Evolutionary conservation across 2,888 invertebrate species (phyloP).

Genomic region (Ichneumoninae sp.): DNA sequence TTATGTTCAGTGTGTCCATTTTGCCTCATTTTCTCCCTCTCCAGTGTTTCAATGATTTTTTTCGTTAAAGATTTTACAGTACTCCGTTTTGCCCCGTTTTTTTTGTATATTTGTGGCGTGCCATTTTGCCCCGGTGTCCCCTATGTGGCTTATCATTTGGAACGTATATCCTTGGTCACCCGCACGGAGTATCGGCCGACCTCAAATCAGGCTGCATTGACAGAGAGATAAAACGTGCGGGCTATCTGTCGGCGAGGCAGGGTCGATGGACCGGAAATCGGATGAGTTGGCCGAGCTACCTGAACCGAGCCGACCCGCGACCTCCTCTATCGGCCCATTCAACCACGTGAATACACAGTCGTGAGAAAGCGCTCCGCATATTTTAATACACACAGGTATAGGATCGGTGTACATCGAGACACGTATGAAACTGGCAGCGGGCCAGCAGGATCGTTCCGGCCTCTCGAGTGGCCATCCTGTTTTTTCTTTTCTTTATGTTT

Average conservation of each 20-base stretch:
- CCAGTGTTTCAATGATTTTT: too few species aligned
- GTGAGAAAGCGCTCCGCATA: constrained; percentile 6
- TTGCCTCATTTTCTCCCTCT: too few species aligned
- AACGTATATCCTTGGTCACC: not conserved
- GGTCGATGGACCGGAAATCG: constrained; percentile 33
- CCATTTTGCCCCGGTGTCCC: too few species aligned
- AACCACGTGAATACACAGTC: not conserved
- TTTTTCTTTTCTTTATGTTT: constrained; percentile 23
- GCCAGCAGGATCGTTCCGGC: constrained; percentile 23
- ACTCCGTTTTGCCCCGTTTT: too few species aligned
- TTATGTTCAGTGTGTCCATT: too few species aligned
- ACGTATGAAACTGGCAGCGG: not conserved
- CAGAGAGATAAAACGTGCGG: not conserved
- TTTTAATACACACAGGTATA: constrained; percentile 7
- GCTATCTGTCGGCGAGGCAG: not conserved
- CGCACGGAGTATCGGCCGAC: not conserved
- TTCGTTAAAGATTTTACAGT: too few species aligned
- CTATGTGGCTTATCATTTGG: not conserved
- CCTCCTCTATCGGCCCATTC: constrained; percentile 17
- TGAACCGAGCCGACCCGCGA: constrained; percentile 33
- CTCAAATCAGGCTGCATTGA: not conserved
- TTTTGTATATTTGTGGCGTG: too few species aligned
- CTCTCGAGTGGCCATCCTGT: constrained; percentile 10
- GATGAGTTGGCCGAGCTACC: not conserved
- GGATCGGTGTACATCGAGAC: not conserved